Base-by-base conservation (phyloP, 2,888 invertebrate genomes). In the Margaritifera margaritifera region DNA sequence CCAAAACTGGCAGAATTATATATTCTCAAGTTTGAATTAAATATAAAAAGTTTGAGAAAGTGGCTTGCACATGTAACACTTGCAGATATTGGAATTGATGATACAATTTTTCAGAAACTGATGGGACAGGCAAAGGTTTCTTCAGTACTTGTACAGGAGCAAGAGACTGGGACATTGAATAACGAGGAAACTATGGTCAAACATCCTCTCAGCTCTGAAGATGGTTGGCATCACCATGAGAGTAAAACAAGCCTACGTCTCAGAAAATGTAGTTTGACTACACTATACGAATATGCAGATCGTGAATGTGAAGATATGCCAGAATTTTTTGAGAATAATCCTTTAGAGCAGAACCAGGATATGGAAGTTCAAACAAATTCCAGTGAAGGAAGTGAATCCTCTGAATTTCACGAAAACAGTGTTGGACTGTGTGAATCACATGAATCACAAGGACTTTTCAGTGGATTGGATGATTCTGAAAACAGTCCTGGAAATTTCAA, bases 1-100 rank as follows among this genome's bases (percentile, higher is more conserved):
- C 73, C 77, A 11, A 54, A 71, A 0, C 59, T 87, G 22, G 64
- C 77, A 64, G 66, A 79, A 20, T 64, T 87, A n/a, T 87, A 86
- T 72, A 75, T 76, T 24, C 60, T 69, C 8, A 82, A 80, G 6
- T 84, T 83, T 63, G 63, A 61, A 11, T 66, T 70, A 0, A 71
- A 78, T n/a, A 78, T 78, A 42, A 52, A 72, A 0, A 72, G 64
- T 31, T 68, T 85, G 18, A 63, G 71, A 1, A 54, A 64, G 19
- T 72, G 76, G 66, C 51, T 82, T 2, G 61, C 74, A 5, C 61
- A 60, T n/a, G 73, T 81, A 54, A 71, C 76, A 6, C 42, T 71
- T 20, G 59, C 65, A 50, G 83, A 81, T 6, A 62, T 83, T 20
- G 74, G 72, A 1, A 75, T 77, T 52, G 76, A 76, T 27, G 78